phyloP scores from a whole-genome alignment of 2,888 invertebrate species.

The Cheilosia variabilis region DNA sequence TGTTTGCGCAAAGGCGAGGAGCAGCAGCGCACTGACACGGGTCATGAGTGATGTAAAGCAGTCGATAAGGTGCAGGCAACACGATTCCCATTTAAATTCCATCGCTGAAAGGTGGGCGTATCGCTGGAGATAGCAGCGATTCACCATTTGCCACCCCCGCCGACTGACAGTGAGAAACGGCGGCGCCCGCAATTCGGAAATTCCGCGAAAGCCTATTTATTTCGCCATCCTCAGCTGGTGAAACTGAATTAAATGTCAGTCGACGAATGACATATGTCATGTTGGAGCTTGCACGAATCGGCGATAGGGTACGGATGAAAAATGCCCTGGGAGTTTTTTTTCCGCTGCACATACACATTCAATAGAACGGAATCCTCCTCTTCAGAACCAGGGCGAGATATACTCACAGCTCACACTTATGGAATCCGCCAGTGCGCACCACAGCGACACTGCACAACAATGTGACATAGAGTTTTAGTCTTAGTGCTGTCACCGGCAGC shows the following conservation, averaged over 20 bases:
- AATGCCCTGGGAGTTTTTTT: constrained; percentile 58
- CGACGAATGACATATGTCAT: constrained; percentile 71
- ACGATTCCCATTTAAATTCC: constrained; percentile 74
- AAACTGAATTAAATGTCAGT: constrained; percentile 75
- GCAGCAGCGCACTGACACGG: constrained; percentile 5
- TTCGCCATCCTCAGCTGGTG: constrained; percentile 64
- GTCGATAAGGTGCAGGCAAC: constrained; percentile 72
- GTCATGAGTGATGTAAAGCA: constrained; percentile 62
- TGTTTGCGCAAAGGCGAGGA: constrained; percentile 17
- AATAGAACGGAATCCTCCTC: constrained; percentile 57
- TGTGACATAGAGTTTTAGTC: constrained; percentile 56
- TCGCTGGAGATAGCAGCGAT: constrained; percentile 35
- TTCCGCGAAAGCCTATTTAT: constrained; percentile 70
- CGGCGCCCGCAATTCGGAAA: constrained; percentile 56
- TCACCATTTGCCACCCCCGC: constrained; percentile 12
- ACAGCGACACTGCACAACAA: constrained; percentile 48
- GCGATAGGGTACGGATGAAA: constrained; percentile 28
- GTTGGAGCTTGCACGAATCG: constrained; percentile 10
- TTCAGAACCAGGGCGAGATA: constrained; percentile 7
- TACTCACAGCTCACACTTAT: constrained; percentile 46
- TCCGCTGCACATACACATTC: constrained; percentile 44
- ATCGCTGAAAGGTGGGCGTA: constrained; percentile 68
- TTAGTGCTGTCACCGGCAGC: constrained; percentile 61
- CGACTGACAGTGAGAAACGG: constrained; percentile 67
- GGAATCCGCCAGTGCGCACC: constrained; percentile 13